Evolutionary conservation across 2,888 invertebrate species (phyloP).

Genomic region (Listrodromus nycthemerus): DNA sequence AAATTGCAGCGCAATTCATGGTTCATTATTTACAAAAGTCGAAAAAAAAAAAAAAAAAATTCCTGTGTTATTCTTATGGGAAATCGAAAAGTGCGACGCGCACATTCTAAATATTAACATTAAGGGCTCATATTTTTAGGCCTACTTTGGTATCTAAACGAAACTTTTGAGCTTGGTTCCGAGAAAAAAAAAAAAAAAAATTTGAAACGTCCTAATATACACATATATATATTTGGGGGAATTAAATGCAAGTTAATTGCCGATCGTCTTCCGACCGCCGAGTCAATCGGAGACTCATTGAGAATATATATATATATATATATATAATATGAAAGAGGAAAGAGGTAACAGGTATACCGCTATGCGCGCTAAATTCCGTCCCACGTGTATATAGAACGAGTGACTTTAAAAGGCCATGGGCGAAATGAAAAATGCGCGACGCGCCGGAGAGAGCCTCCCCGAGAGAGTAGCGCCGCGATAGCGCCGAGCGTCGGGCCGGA

Average conservation of each 20-base stretch:
- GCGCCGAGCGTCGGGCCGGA: constrained; percentile 15
- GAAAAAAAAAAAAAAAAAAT: no score
- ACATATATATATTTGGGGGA: background rate
- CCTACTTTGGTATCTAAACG: no score
- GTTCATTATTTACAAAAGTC: no score
- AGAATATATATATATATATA: constrained; percentile 10
- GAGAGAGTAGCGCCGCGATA: constrained; percentile 25
- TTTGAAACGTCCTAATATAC: no score
- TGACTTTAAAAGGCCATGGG: constrained; percentile 67
- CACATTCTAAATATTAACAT: no score
- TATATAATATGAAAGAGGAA: background rate
- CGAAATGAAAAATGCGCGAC: constrained; percentile 63
- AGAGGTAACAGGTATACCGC: constrained; percentile 69
- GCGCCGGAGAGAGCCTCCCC: constrained; percentile 29
- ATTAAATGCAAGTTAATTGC: background rate
- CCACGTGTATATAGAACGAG: constrained; percentile 66
- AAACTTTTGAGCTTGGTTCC: no score
- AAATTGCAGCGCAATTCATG: no score
- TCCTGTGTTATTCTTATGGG: no score
- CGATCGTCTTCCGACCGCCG: background rate
- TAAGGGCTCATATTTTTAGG: no score
- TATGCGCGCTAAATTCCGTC: constrained; percentile 71
- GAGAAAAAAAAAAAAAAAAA: no score
- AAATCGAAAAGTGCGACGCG: no score
- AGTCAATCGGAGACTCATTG: background rate